Percentiles rank a stretch among this genome's conserved stretches.
Conservation (phyloP, 2,888 invertebrate species). For the Caenorhabditis virilis region DNA sequence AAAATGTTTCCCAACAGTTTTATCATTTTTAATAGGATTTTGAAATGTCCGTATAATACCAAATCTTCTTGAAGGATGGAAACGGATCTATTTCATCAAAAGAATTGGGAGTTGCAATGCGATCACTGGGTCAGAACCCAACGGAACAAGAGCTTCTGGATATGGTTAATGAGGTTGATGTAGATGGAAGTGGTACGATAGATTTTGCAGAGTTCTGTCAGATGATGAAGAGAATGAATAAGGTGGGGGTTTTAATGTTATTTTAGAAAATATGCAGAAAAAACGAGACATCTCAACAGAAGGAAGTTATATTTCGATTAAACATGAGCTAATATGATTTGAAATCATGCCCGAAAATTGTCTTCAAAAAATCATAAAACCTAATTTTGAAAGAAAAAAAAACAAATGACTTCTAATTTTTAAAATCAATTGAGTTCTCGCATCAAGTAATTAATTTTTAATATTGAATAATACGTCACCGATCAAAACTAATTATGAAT, state of each 20-base stretch:
- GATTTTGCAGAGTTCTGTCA: slow-evolving; percentile 69
- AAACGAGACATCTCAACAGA: no score
- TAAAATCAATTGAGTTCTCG: no score
- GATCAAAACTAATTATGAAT: no score
- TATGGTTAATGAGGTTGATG: slow-evolving; percentile 69
- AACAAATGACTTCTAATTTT: no score
- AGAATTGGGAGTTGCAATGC: slow-evolving; percentile 70
- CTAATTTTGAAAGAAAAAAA: no score
- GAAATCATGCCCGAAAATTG: no score
- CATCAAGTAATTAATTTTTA: no score
- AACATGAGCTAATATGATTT: no score
- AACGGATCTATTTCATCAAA: slow-evolving; percentile 69
- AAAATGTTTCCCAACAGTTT: not conserved
- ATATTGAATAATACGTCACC: no score
- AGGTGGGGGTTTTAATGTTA: slow-evolving; percentile 19
- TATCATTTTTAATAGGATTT: not conserved
- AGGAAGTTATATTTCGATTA: no score
- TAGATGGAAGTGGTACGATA: slow-evolving; percentile 67
- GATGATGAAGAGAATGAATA: slow-evolving; percentile 69
- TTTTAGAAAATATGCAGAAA: no score
- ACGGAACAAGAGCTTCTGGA: slow-evolving; percentile 69
- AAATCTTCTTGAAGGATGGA: slow-evolving; percentile 65
- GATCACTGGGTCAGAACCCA: slow-evolving; percentile 70
- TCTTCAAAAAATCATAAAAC: no score
- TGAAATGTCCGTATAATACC: not conserved